These are phyloP conservation scores for Rhinolophus ferrumequinum DNA, from an alignment of 2,113 vertebrate species.

Conservation along the genomic window DNA sequence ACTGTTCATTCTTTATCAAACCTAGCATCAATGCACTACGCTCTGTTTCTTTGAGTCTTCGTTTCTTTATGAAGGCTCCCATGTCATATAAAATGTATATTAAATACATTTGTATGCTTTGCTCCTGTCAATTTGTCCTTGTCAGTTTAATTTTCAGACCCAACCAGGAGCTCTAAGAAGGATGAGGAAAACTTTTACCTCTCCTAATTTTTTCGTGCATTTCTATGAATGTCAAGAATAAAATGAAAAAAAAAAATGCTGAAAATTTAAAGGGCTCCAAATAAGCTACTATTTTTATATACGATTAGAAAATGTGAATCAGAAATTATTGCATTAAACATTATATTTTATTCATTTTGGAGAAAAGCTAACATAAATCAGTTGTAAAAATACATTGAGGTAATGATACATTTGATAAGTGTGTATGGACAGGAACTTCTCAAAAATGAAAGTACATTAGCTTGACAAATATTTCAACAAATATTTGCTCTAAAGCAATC, in stretches of 20 bases:
- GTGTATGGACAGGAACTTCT: neutral
- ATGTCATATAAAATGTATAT: neutral
- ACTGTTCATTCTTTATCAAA: neutral
- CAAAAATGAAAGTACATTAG: neutral
- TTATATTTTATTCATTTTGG: neutral
- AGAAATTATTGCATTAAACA: neutral
- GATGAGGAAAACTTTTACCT: neutral
- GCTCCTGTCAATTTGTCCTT: neutral
- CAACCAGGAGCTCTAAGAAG: neutral
- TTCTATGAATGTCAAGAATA: neutral
- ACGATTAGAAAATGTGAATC: neutral
- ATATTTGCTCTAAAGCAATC: constrained; percentile 11
- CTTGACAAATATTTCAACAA: constrained; percentile 27
- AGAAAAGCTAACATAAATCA: neutral
- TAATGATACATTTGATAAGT: neutral
- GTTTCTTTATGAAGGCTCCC: neutral
- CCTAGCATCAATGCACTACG: neutral
- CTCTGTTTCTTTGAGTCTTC: neutral
- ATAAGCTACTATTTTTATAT: neutral
- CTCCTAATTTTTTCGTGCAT: neutral
- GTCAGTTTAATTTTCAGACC: neutral
- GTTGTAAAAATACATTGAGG: neutral
- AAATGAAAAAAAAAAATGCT: neutral
- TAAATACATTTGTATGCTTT: neutral
- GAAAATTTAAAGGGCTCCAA: neutral